Evolutionary conservation across 1,140 invertebrate genomes (phyloP), one percentile per base, ranked within the genome.

Genomic region (Fopius arisanus): DNA sequence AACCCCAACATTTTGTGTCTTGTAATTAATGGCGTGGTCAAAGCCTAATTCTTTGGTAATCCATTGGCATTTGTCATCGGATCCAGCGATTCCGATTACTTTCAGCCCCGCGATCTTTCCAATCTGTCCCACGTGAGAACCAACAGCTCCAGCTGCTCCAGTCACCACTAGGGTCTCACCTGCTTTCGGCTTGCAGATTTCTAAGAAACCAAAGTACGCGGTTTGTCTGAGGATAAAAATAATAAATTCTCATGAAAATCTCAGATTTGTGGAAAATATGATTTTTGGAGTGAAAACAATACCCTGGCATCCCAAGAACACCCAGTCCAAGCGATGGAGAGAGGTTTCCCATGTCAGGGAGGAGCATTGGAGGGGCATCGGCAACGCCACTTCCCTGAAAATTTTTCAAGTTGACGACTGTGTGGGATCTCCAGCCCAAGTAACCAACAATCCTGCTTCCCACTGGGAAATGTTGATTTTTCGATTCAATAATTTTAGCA

Each of bases 181-280:
- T 12, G 84, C 65, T 84, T 93, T 91, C 0, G 93, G 93, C 23
- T 92, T 79, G 74, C 92, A 93, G 29, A 94, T 83, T 75, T 93
- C 90, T n/a, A 91, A 78, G n/a, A 94, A 88, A 0, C 93, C 93
- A 82, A 94, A 94, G 80, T 93, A 94, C 0, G 93, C 92, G 5
- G 92, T 93, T 68, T 91, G 90, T n/a, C 93, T 93, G 76, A 33
- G 84, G 84, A 69, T 23, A 37, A 48, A 33, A 63, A 67, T 19
- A 54, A 16, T 33, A 62, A 67, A 29, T 43, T 21, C n/a, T 41
- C 12, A 62, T 21, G 7, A 23, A 40, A 63, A 66, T 67, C 40
- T 59, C 28, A 1, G 28, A 12, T 33, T 41, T 10, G 19, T 19
- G n/a, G n/a, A n/a, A n/a, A n/a, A n/a, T n/a, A n/a, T n/a, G n/a